Evolutionary conservation across 2,113 vertebrate genomes (phyloP).

Genomic region (Genyomyrus donnyi): DNA sequence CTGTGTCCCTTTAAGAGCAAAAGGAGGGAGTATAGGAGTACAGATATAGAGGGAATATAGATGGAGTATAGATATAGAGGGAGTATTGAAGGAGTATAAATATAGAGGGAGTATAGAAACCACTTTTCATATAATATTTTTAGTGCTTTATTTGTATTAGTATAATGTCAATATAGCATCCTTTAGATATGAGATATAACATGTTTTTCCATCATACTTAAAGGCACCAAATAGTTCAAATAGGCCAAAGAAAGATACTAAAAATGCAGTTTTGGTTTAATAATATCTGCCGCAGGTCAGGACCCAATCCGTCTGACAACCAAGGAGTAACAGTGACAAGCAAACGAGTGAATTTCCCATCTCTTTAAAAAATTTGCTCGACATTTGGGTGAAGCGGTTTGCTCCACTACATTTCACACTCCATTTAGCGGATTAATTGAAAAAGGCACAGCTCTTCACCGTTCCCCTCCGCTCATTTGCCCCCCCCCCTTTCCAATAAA

Average conservation of each 20-base stretch:
- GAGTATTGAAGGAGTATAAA: too few species aligned
- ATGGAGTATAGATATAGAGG: too few species aligned
- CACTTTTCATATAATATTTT: neutral
- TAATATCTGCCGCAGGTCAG: neutral
- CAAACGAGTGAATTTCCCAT: neutral
- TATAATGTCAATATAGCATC: neutral
- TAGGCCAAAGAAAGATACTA: neutral
- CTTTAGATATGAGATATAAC: neutral
- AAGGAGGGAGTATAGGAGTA: neutral
- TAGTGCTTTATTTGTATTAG: neutral
- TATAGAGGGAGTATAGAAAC: neutral
- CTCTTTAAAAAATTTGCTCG: neutral
- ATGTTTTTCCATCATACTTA: neutral
- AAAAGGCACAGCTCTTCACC: neutral
- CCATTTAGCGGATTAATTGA: slow-evolving; percentile 8
- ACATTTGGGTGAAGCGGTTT: neutral
- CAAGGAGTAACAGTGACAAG: neutral
- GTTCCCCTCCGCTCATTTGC: neutral
- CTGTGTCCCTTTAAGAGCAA: neutral
- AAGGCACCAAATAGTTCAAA: neutral
- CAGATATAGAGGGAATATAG: neutral
- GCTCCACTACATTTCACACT: neutral
- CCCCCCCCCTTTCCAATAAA: neutral
- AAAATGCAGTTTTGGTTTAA: neutral
- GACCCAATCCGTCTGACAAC: neutral